These are phyloP conservation scores for Rhodophaea formosa DNA, from an alignment of 2,888 invertebrate genomes.

Conservation along the genomic window DNA sequence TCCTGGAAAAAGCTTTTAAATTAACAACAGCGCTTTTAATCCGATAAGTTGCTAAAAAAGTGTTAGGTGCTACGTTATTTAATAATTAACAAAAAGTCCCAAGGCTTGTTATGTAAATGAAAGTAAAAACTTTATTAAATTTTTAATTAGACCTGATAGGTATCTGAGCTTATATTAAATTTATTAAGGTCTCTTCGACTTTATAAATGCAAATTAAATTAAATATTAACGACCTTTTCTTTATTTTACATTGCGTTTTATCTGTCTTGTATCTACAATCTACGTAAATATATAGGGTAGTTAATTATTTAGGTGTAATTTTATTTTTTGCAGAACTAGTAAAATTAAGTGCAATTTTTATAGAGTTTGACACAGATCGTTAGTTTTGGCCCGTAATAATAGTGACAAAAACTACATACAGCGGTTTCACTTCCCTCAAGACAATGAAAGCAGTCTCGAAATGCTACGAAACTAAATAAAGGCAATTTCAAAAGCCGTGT, in stretches of 20 bases:
- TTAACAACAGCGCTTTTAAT: not conserved
- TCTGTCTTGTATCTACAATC: not conserved
- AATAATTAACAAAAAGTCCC: not conserved
- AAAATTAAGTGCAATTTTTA: too few relatives aligned
- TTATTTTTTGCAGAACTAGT: too few relatives aligned
- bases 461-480: too few relatives aligned
- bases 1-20: not conserved
- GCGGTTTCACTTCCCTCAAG: too few relatives aligned
- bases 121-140: not conserved
- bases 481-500: too few relatives aligned
- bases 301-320: too few relatives aligned
- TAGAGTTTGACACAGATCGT: too few relatives aligned
- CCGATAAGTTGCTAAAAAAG: not conserved
- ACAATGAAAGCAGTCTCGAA: too few relatives aligned
- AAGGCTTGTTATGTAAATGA: not conserved
- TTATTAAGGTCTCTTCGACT: not conserved
- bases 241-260: not conserved
- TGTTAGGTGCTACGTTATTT: not conserved
- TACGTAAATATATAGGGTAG: too few relatives aligned
- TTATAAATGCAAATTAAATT: not conserved
- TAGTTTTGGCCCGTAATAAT: too few relatives aligned
- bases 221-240: not conserved
- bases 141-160: not conserved
- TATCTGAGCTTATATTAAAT: not conserved
- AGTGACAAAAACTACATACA: too few relatives aligned